Base-by-base conservation (phyloP, 2,888 invertebrate species). In the Vesta saturnalis region DNA sequence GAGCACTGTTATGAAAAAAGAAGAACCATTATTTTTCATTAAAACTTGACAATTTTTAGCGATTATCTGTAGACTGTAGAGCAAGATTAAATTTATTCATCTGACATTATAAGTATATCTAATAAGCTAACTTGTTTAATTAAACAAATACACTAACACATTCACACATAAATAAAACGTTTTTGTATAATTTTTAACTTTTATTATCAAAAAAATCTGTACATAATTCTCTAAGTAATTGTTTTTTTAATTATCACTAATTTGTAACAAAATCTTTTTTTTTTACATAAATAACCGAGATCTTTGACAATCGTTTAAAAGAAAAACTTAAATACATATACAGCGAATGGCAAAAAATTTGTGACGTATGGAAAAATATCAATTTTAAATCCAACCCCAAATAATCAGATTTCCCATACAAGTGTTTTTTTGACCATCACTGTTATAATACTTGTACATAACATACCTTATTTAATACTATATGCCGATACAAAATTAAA, bases 11-110 rank as follows among this genome's bases (percentile, higher is more conserved):
- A 5, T 23, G 8, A 23, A 23, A 5, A 76, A 77, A 76, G 77
- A 74, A 74, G 77, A 72, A 73, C 77, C 77, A 77, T 77, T 77
- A 77, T 74, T 77, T 77, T 77, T 77, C 77, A 77, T 77, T 77
- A 77, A 73, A 73, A 74, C 72, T 72, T 73, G 77, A 77, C 77
- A 76, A 75, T 77, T 72, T 74, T 57, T n/a, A n/a, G n/a, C n/a
- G n/a, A n/a, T n/a, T n/a, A n/a, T n/a, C n/a, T n/a, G n/a, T n/a
- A n/a, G n/a, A n/a, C n/a, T n/a, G n/a, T n/a, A n/a, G n/a, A n/a
- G n/a, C n/a, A n/a, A n/a, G n/a, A n/a, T n/a, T n/a, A n/a, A n/a
- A n/a, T n/a, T n/a, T n/a, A n/a, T n/a, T n/a, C n/a, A n/a, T n/a
- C n/a, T n/a, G n/a, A n/a, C n/a, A n/a, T n/a, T n/a, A n/a, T n/a